Conservation (phyloP, 2,888 invertebrate genomes). For the Chydorus sphaericus region DNA sequence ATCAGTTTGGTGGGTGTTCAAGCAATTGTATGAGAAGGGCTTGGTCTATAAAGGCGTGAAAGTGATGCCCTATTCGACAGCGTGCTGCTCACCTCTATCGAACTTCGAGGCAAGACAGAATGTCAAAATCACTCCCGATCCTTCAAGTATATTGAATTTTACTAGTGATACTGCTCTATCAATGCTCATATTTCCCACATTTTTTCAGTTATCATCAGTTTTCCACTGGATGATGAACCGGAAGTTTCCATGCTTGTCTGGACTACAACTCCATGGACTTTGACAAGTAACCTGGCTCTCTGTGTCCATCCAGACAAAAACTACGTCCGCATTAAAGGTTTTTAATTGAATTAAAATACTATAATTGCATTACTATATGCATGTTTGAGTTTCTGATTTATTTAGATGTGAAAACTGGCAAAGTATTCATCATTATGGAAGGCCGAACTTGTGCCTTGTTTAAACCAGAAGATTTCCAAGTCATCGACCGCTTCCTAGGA, state of each 20-base stretch:
- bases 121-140: constrained; percentile 94
- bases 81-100: constrained; percentile 90
- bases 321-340: constrained; percentile 60
- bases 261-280: constrained; percentile 99
- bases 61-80: constrained; percentile 98
- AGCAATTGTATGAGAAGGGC: constrained; percentile 84
- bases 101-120: constrained; percentile 99
- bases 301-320: constrained; percentile 79
- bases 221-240: constrained; percentile 60
- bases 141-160: constrained; percentile 42
- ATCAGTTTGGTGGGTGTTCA: constrained; percentile 98
- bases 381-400: not conserved
- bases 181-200: constrained; percentile 7
- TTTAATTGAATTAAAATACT: not conserved
- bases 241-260: constrained; percentile 65
- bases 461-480: constrained; percentile 59
- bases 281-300: constrained; percentile 88
- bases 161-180: constrained; percentile 34
- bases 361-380: not conserved
- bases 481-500: constrained; percentile 69
- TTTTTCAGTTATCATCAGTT: constrained; percentile 71
- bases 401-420: constrained; percentile 41
- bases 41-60: constrained; percentile 96
- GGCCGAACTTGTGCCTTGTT: constrained; percentile 60
- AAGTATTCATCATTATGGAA: constrained; percentile 71